Conservation (phyloP, 2,113 vertebrate genomes). For the Penelope pileata region DNA sequence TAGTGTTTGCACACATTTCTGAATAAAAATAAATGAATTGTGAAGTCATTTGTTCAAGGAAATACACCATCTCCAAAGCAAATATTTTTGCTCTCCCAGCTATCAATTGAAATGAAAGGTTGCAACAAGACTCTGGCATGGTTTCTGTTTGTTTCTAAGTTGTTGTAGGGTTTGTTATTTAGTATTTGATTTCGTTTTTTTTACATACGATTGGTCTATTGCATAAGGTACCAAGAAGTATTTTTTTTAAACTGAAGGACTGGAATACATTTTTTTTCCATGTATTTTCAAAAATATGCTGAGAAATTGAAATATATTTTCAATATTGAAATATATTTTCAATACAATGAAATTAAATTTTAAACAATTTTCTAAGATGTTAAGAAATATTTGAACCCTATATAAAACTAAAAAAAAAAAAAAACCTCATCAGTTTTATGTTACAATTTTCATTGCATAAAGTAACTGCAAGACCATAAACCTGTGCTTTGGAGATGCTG, state of each 20-base stretch:
- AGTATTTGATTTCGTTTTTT: background rate
- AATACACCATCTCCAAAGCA: background rate
- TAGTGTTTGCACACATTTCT: constrained; percentile 39
- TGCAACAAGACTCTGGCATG: background rate
- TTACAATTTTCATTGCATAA: background rate
- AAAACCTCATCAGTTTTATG: background rate
- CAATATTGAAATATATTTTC: background rate
- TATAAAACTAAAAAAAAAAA: background rate
- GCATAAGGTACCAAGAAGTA: background rate
- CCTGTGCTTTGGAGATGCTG: background rate
- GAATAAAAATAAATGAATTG: constrained; percentile 19
- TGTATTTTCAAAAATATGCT: background rate
- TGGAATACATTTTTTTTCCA: background rate
- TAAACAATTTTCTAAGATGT: background rate
- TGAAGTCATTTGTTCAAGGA: constrained; percentile 12
- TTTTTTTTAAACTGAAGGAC: background rate
- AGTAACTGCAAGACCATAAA: background rate
- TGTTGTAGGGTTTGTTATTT: background rate
- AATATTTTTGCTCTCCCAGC: background rate
- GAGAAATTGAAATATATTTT: background rate
- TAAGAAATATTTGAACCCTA: background rate
- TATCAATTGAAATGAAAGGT: background rate
- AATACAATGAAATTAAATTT: background rate
- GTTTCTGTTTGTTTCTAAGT: background rate
- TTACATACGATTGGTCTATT: background rate